Percentiles rank a stretch among this genome's conserved stretches.
Conservation (phyloP, 2,113 vertebrate species). For the Turdus rufiventris region DNA sequence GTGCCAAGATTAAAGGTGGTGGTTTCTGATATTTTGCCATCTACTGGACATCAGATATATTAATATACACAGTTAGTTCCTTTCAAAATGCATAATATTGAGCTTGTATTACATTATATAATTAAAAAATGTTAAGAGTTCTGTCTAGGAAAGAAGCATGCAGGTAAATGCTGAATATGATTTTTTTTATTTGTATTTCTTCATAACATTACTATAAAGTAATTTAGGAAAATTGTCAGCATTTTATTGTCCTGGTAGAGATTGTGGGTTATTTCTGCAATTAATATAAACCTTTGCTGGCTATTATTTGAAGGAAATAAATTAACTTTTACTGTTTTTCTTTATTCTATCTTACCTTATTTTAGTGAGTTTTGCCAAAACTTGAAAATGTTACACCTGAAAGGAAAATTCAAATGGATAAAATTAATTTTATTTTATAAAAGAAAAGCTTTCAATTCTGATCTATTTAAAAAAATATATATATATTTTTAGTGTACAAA, state of each 20-base stretch:
- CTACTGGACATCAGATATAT: conserved; percentile 1
- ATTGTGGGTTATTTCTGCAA: background rate
- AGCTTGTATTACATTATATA: background rate
- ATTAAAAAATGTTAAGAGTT: background rate
- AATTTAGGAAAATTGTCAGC: background rate
- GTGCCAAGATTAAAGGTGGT: background rate
- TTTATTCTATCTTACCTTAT: background rate
- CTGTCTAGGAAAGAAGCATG: background rate
- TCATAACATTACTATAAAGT: background rate
- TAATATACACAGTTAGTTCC: background rate
- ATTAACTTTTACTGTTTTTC: background rate
- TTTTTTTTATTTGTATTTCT: background rate
- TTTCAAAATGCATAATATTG: background rate
- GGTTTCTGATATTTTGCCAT: conserved; percentile 36
- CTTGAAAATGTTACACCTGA: background rate
- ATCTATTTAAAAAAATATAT: background rate
- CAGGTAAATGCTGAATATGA: conserved; percentile 7
- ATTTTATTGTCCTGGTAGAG: background rate
- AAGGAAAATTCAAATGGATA: background rate
- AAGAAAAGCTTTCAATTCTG: background rate
- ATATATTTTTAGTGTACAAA: background rate
- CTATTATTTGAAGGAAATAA: background rate
- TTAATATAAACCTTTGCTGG: background rate
- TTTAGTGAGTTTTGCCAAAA: background rate
- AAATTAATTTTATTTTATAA: background rate